Percentiles rank a stretch among this genome's conserved stretches.
These are phyloP conservation scores for Ryuthela nishihirai DNA, from an alignment of 2,888 invertebrate species.

Conservation along the genomic window DNA sequence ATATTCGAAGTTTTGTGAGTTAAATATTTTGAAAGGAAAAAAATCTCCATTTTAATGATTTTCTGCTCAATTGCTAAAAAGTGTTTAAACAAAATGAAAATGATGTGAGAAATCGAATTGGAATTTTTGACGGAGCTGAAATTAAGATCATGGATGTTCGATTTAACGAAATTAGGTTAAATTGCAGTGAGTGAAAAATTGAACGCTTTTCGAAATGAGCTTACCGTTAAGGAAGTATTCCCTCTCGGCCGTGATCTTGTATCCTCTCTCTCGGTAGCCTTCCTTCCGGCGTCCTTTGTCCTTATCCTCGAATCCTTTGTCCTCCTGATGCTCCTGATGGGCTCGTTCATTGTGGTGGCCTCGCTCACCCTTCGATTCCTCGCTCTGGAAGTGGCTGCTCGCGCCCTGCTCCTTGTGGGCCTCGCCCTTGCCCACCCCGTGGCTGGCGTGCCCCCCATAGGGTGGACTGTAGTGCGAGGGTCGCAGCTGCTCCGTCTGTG, in stretches of 20 bases:
- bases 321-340: slow-evolving; percentile 12
- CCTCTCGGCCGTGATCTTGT: slow-evolving; percentile 41
- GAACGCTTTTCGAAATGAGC: neutral
- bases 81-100: too few relatives aligned
- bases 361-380: slow-evolving; percentile 22
- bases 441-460: neutral
- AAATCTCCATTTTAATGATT: too few relatives aligned
- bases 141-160: too few relatives aligned
- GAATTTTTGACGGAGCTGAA: too few relatives aligned
- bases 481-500: neutral
- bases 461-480: slow-evolving; percentile 12
- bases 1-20: too few relatives aligned
- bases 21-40: too few relatives aligned
- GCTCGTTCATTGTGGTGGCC: slow-evolving; percentile 17
- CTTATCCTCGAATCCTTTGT: slow-evolving; percentile 25
- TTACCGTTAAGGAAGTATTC: slow-evolving; percentile 40
- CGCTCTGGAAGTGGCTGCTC: slow-evolving; percentile 14
- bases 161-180: too few relatives aligned
- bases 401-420: slow-evolving; percentile 3
- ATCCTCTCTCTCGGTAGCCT: slow-evolving; percentile 42
- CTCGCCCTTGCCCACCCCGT: neutral
- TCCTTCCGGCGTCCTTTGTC: slow-evolving; percentile 37
- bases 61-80: too few relatives aligned
- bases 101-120: too few relatives aligned
- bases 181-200: too few relatives aligned